A percentile compares a stretch with the other conserved stretches of the same genome.
Evolutionary conservation across 2,797 vertebrate genomes (phyloP).

Genomic region (Cetoscarus ocellatus): DNA sequence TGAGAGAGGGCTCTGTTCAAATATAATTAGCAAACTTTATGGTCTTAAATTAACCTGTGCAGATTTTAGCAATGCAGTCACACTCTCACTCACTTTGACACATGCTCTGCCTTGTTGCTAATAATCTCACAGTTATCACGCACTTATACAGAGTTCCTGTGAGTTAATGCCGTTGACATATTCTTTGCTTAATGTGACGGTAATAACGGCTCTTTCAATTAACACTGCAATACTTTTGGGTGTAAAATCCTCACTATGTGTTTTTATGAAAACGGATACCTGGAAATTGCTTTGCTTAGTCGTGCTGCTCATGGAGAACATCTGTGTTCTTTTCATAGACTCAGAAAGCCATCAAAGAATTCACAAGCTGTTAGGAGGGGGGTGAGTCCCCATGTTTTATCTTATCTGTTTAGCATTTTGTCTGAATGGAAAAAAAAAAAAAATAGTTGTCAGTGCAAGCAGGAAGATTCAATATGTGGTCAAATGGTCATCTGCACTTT

Average conservation of each 20-base stretch:
- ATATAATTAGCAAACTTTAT: constrained; percentile 78
- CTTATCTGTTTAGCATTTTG: background rate
- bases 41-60: constrained; percentile 76
- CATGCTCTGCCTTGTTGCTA: constrained; percentile 41
- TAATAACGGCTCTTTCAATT: constrained; percentile 55
- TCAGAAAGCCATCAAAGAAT: constrained; percentile 36
- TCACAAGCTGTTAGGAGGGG: constrained; percentile 31
- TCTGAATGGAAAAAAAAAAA: constrained; percentile 3
- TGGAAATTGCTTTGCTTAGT: constrained; percentile 40
- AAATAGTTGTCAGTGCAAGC: constrained; percentile 3
- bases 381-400: background rate
- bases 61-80: constrained; percentile 29
- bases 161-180: constrained; percentile 27
- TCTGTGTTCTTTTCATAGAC: constrained; percentile 43
- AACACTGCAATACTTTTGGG: constrained; percentile 38
- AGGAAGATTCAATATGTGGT: constrained; percentile 7
- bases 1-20: constrained; percentile 72
- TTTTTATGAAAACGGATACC: constrained; percentile 57
- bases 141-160: constrained; percentile 21
- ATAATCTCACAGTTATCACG: constrained; percentile 39
- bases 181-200: constrained; percentile 21
- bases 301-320: constrained; percentile 17
- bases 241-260: constrained; percentile 59
- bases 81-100: constrained; percentile 37
- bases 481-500: constrained; percentile 23